Evolutionary conservation across 1,140 invertebrate species (phyloP).

Genomic region (Triops longicaudatus): DNA sequence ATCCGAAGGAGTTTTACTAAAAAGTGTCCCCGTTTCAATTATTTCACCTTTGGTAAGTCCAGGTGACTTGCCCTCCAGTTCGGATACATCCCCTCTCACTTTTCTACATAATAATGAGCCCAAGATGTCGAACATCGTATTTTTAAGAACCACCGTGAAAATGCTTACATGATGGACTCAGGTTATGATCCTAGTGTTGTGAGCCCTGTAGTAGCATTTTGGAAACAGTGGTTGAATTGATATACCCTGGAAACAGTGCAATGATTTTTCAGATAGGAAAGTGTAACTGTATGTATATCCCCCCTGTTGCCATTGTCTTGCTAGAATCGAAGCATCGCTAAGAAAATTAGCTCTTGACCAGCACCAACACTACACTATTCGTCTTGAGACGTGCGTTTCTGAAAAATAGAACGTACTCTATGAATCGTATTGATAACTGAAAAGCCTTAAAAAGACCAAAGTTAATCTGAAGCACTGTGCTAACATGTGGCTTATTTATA

Average conservation of each 20-base stretch:
- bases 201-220: neutral
- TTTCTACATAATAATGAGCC: neutral
- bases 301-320: neutral
- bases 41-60: neutral
- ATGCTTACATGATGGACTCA: neutral
- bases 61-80: conserved; percentile 3
- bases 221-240: neutral
- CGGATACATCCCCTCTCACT: neutral
- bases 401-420: no score
- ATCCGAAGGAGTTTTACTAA: neutral
- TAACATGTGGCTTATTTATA: no score
- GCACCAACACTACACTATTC: no score
- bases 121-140: neutral
- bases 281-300: neutral
- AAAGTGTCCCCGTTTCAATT: neutral
- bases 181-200: conserved; percentile 3
- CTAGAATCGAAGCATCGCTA: neutral
- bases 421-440: no score
- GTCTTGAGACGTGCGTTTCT: no score
- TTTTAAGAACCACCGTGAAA: neutral
- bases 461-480: no score
- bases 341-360: no score
- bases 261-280: neutral
- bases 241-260: neutral
- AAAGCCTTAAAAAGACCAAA: no score